Base-by-base conservation (phyloP, 2,888 invertebrate genomes). In the Amphiduros pacificus region DNA sequence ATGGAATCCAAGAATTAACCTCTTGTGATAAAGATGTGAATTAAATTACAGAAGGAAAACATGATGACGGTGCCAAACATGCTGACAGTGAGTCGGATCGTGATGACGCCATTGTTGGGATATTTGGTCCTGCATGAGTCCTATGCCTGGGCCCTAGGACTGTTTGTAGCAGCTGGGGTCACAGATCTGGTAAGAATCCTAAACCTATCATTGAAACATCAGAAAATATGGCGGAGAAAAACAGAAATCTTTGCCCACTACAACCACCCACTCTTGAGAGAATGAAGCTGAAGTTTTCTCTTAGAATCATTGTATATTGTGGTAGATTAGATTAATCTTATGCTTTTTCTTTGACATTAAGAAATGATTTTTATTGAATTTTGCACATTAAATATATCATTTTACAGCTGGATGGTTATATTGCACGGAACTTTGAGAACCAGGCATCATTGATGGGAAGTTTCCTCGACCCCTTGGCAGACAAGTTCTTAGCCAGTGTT, bases 401-500 rank as follows among this genome's bases (percentile, higher is more conserved):
- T 28, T 69, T 67, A 65, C 80, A 93, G 92, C 80, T 93, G 56
- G 98, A 99, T 86, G 98, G 98, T 6, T 94, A 91, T 88, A 96
- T 99, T 78, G 98, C 98, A 0, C 87, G 98, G 62, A 91, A 90
- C 56, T 95, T 92, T 88, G 88, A 89, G 66, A 90, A 90, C 32
- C 98, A 99, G 81, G 90, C 92, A 27, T 93, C 96, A 29, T 92
- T 92, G 79, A 87, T 94, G 77, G 98, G 98, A 0, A 94, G 94
- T 62, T 94, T 96, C 76, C 83, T 99, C 20, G 98, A 99, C 83
- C 98, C 98, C 0, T 88, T 96, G 85, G 98, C 98, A 2, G 98
- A 99, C 82, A 99, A 99, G 85, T 86, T 97, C 40, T 86, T 99
- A 1, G 89, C 98, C 69, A 93, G 91, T 14, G 91, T 92, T 1